Evolutionary conservation across 2,113 vertebrate species (phyloP).

Genomic region (Ifrita kowaldi): DNA sequence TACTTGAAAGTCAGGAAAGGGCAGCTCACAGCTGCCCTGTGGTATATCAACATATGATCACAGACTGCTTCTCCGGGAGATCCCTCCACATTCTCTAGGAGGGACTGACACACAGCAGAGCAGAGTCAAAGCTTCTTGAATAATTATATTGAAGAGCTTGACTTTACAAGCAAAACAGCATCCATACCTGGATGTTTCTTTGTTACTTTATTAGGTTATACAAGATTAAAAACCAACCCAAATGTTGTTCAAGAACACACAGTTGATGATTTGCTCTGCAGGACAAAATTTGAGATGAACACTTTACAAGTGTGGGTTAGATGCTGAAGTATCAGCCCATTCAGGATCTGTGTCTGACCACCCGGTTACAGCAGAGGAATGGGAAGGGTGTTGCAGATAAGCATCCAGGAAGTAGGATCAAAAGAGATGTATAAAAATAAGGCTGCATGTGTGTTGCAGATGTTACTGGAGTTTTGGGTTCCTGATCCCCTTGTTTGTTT

Average conservation of each 20-base stretch:
- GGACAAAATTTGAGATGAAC: not conserved
- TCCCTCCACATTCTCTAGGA: not conserved
- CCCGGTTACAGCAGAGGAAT: not conserved
- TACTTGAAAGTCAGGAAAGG: not conserved
- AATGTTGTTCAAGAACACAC: not conserved
- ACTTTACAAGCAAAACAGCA: not conserved
- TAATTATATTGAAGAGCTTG: not conserved
- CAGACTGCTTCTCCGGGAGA: not conserved
- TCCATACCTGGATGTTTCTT: not conserved
- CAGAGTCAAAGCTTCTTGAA: not conserved
- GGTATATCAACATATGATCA: not conserved
- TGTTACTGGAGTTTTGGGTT: conserved; percentile 28
- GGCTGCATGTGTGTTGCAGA: conserved; percentile 56
- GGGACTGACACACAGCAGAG: not conserved
- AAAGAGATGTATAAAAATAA: conserved; percentile 41
- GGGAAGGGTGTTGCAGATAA: not conserved
- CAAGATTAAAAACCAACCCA: not conserved
- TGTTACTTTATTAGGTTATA: not conserved
- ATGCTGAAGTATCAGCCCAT: not conserved
- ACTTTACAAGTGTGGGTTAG: not conserved
- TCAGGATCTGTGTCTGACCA: not conserved
- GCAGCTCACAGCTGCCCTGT: not conserved
- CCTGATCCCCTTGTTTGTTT: conserved; percentile 50
- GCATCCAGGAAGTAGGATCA: conserved; percentile 56
- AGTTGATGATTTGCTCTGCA: not conserved